Evolutionary conservation across 2,113 vertebrate genomes (phyloP), one percentile per base, ranked within the genome.

Genomic region (Sylvietta virens): DNA sequence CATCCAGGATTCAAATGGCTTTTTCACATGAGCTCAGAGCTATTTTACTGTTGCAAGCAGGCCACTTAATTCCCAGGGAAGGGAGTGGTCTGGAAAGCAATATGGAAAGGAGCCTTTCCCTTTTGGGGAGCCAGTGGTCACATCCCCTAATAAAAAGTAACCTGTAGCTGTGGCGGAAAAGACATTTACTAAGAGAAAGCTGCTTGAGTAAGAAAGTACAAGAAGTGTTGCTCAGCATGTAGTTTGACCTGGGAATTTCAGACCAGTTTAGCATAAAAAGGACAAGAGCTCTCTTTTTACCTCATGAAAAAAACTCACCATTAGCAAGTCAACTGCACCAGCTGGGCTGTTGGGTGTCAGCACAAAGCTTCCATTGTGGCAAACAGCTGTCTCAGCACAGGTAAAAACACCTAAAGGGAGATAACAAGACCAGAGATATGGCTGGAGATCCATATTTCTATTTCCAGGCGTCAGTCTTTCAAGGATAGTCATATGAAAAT

Each of bases 21-120:
- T 95, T 95, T 96, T 96, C 93, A 93, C 71, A 93, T 93, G 87
- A 93, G 66, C 86, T 95, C 81, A 94, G 88, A 93, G 89, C 91
- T 81, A 13, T 81, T 90, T 93, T 86, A 95, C 53, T 90, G n/a
- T 88, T 93, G 51, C 69, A 86, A 88, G 44, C 62, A 88, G 76
- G 26, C 79, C 48, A 64, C 48, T 28, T 53, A 78, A 92, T 84
- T 96, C 80, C 86, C 88, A 92, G 80, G 65, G 80, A 96, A 88
- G 82, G 88, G 92, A 88, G 74, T 86, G 82, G 45, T 95, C 92
- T 97, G 95, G 80, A 92, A 93, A 81, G 67, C 48, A 95, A 61
- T 20, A 77, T 94, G 90, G 94, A 96, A 96, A 96, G 1, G n/a
- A 91, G 51, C 15, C 66, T 93, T 87, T 89, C 85, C 66, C 76